Evolutionary conservation across 2,888 invertebrate genomes (phyloP).

Genomic region (Tetragonula carbonaria): DNA sequence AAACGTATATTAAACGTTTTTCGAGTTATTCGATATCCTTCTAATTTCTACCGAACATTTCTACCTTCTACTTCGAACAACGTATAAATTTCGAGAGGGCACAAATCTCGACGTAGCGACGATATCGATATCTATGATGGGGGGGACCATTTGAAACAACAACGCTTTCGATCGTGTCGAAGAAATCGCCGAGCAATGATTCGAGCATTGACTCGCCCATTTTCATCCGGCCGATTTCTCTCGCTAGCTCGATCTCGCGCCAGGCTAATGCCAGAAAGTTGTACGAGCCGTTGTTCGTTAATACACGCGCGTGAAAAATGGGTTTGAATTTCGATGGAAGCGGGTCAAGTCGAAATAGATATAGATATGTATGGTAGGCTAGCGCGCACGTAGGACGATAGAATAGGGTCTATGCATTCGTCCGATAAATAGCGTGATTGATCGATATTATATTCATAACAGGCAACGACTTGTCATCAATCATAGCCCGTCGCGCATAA

Average conservation of each 20-base stretch:
- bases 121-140: background rate
- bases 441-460: constrained; percentile 83
- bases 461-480: constrained; percentile 82
- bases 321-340: constrained; percentile 66
- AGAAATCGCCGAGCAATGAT: background rate
- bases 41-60: too few relatives aligned
- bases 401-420: constrained; percentile 81
- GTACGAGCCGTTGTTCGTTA: constrained; percentile 56
- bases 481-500: constrained; percentile 75
- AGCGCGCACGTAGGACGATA: constrained; percentile 74
- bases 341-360: constrained; percentile 70
- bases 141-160: background rate
- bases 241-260: constrained; percentile 12
- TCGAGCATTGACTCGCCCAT: background rate
- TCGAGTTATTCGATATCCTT: background rate
- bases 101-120: background rate
- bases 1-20: background rate
- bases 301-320: constrained; percentile 67
- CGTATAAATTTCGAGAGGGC: background rate
- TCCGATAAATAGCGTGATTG: constrained; percentile 83
- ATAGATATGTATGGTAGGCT: constrained; percentile 69
- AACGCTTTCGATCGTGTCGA: background rate
- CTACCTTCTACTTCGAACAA: background rate
- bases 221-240: background rate
- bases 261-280: constrained; percentile 50